Base-by-base conservation (phyloP, 2,888 invertebrate genomes). In the Cyrtodaria siliqua region DNA sequence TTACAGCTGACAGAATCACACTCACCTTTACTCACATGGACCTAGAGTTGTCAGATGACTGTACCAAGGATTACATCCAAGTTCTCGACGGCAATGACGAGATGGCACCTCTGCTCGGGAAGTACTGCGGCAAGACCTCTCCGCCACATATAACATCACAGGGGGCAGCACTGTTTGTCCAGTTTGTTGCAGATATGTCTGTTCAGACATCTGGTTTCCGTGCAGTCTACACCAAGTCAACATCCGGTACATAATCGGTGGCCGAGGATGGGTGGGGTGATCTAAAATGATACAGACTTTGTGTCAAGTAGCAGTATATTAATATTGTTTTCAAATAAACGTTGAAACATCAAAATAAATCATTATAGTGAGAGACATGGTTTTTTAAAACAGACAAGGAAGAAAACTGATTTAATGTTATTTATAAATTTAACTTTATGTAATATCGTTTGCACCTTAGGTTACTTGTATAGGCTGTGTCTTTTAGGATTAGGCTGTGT, bases 1-100 rank as follows among this genome's bases (percentile, higher is more conserved):
- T 33, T 82, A 29, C 90, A 93, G 95, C 94, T 84, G 94, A 96
- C 87, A 95, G 95, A 84, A 93, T 97, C 38, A 95, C 95, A 20
- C 90, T 97, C 44, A 95, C 95, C 0, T 94, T 97, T 84, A 95
- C 95, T 0, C 95, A 95, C 85, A 86, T 94, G 86, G 91, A 93
- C 53, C 20, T 87, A 2, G 83, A 86, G 57, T 27, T 33, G 18
- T 42, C 59, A 6, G 49, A 57, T 6, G 56, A 72, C 49, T 89
- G 89, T 67, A 44, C 18, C 2, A 47, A 80, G 16, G 89, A 90
- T 59, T 85, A 83, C 88, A 84, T 94, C 2, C 64, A 79, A 87
- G 88, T 94, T 0, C 73, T 87, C 24, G 93, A 97, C 86, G 97
- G 97, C 0, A 94, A 95, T 75, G 94, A 95, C 72, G 90, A 91